phyloP scores from a whole-genome alignment of 1,140 invertebrate genomes.

The Drosophila gunungcola region DNA sequence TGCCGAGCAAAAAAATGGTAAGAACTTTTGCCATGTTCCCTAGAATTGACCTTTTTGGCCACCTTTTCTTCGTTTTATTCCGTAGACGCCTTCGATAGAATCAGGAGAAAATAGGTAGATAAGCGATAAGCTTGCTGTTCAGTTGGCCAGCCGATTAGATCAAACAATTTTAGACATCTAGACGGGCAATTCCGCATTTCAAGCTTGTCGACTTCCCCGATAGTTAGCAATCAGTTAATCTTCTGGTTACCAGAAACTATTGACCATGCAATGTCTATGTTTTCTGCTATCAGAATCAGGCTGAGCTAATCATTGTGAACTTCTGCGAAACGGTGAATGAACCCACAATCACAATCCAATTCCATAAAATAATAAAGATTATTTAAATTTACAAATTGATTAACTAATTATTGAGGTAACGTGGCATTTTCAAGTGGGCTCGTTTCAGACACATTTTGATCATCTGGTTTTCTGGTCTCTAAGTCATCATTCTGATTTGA shows the following conservation, averaged over 20 bases:
- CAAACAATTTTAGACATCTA: neutral
- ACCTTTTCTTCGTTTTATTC: neutral
- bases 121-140: neutral
- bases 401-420: too few species aligned
- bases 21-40: neutral
- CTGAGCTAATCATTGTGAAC: neutral
- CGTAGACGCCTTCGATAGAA: neutral
- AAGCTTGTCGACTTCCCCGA: neutral
- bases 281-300: constrained; percentile 6
- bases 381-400: neutral
- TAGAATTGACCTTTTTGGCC: neutral
- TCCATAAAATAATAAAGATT: too few species aligned
- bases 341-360: neutral
- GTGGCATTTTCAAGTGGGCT: neutral
- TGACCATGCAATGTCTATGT: neutral
- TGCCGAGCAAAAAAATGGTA: neutral
- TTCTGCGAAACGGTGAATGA: constrained; percentile 3
- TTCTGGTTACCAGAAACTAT: neutral
- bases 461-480: neutral
- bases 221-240: constrained; percentile 6
- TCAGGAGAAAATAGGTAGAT: constrained; percentile 2
- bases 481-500: neutral
- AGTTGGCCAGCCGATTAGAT: too few species aligned
- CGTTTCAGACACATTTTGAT: neutral
- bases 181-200: neutral